phyloP scores from a whole-genome alignment of 2,888 invertebrate species.

The Abscondita cerata region DNA sequence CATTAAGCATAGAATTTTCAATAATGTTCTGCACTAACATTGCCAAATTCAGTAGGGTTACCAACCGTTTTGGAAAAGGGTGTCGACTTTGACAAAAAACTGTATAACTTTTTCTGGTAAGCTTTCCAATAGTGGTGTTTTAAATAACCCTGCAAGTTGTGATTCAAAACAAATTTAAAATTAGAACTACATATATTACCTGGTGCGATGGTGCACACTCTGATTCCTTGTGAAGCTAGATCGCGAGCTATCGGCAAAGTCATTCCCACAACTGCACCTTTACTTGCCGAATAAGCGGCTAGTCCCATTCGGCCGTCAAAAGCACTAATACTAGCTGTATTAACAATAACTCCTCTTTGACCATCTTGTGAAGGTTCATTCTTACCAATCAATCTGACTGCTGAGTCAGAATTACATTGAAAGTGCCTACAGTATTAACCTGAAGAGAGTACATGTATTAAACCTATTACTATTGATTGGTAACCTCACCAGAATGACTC shows the following conservation, averaged over 20 bases:
- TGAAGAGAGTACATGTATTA: too few relatives aligned
- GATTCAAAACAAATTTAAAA: too few relatives aligned
- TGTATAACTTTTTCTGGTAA: constrained; percentile 84
- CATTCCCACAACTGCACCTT: constrained; percentile 93
- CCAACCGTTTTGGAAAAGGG: constrained; percentile 87
- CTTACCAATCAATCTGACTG: constrained; percentile 81
- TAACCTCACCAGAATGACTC: constrained; percentile 76
- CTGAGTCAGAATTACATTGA: constrained; percentile 89
- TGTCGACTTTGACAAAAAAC: constrained; percentile 78
- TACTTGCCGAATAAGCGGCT: constrained; percentile 91
- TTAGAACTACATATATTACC: too few relatives aligned
- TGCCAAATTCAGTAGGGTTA: constrained; percentile 87
- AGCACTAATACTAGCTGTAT: constrained; percentile 95
- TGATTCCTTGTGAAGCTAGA: constrained; percentile 78
- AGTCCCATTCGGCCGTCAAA: constrained; percentile 97
- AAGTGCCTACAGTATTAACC: constrained; percentile 91
- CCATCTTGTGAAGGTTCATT: constrained; percentile 84
- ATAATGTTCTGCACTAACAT: constrained; percentile 83
- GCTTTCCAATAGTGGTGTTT: constrained; percentile 79
- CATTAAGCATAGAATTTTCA: constrained; percentile 90
- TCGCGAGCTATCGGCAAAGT: constrained; percentile 96
- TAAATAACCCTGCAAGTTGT: constrained; percentile 85
- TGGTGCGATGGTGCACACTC: constrained; percentile 82
- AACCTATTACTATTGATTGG: too few relatives aligned
- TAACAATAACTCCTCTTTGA: constrained; percentile 91